These are phyloP conservation scores for Zaprionus inermis DNA, from an alignment of 1,140 invertebrate species.

Conservation along the genomic window DNA sequence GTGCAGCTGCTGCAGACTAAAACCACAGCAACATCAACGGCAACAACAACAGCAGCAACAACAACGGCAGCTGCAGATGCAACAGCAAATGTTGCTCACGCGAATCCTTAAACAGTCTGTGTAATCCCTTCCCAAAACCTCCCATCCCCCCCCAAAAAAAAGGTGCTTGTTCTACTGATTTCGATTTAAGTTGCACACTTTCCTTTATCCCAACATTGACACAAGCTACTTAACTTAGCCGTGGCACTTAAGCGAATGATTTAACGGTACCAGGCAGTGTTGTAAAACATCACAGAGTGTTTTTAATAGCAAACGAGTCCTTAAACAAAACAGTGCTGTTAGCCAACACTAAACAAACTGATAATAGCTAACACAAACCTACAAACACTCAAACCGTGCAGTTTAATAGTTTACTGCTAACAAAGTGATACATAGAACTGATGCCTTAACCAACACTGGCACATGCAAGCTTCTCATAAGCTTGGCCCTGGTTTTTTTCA, in stretches of 20 bases:
- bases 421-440: not conserved
- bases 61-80: not conserved
- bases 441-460: conserved; percentile 7
- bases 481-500: not conserved
- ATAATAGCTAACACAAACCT: not conserved
- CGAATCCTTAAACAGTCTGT: conserved; percentile 17
- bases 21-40: not conserved
- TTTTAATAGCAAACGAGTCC: not conserved
- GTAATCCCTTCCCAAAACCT: not conserved
- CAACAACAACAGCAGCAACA: conserved; percentile 16
- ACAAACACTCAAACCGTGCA: not conserved
- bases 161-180: conserved; percentile 39
- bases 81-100: conserved; percentile 8
- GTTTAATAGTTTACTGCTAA: not conserved
- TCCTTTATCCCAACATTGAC: not conserved
- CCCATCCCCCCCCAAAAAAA: not conserved
- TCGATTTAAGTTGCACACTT: conserved; percentile 15
- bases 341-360: not conserved
- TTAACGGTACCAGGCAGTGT: not conserved
- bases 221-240: conserved; percentile 10
- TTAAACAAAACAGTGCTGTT: not conserved
- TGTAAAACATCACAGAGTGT: not conserved
- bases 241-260: conserved; percentile 25
- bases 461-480: not conserved
- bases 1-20: conserved; percentile 56